Conservation (phyloP, 2,888 invertebrate species). For the Mythimna lalbum region DNA sequence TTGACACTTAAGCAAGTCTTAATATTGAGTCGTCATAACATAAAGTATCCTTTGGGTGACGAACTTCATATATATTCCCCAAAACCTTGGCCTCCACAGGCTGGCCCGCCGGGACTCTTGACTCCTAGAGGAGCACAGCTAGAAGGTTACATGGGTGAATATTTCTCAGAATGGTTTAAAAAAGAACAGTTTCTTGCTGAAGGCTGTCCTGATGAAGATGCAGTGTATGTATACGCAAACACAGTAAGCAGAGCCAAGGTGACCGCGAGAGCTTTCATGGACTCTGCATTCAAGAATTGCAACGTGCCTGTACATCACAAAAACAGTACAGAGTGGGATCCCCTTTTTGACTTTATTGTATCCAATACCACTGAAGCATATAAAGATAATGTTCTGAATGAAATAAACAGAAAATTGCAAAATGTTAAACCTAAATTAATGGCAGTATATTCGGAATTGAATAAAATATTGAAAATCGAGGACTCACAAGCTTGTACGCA, state of each 20-base stretch:
- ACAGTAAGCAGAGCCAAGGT: conserved; percentile 19
- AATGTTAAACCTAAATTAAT: conserved; percentile 27
- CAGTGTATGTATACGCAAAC: conserved; percentile 42
- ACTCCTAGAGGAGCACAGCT: conserved; percentile 42
- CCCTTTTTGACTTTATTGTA: conserved; percentile 26
- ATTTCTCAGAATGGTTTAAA: conserved; percentile 56
- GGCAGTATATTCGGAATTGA: conserved; percentile 30
- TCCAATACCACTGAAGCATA: conserved; percentile 34
- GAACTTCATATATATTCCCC: conserved; percentile 12
- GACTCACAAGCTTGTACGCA: conserved; percentile 45
- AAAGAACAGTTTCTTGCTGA: conserved; percentile 36
- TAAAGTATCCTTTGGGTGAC: conserved; percentile 26
- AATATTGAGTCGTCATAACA: conserved; percentile 57
- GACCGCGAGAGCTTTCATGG: conserved; percentile 42
- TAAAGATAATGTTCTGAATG: conserved; percentile 21
- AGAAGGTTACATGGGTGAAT: conserved; percentile 56
- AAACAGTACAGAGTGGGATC: conserved; percentile 19
- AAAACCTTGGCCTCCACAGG: conserved; percentile 38
- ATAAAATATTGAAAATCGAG: conserved; percentile 50
- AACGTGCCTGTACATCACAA: conserved; percentile 27
- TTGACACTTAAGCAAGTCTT: conserved; percentile 55
- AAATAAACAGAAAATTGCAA: conserved; percentile 31
- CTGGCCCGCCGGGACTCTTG: conserved; percentile 19
- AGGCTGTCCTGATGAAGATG: conserved; percentile 45
- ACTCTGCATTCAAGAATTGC: conserved; percentile 37